Evolutionary conservation across 1,140 invertebrate species (phyloP), one percentile per base, ranked within the genome.

Genomic region (Chironomus tepperi): DNA sequence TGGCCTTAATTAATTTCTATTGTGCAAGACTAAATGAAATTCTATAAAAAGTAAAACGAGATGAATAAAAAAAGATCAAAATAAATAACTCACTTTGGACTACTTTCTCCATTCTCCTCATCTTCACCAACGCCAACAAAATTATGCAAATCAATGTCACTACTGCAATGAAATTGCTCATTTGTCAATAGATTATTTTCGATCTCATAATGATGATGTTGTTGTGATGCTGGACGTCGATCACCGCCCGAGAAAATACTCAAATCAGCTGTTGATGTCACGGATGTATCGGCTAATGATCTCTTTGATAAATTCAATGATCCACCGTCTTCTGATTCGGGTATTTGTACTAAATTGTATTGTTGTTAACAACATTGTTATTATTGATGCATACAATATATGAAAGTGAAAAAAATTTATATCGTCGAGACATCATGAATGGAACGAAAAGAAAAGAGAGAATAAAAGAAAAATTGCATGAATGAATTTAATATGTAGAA

Each of bases 251-350:
- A 93, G 81, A 93, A 90, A 70, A 92, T 90, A 75, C 90, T 92
- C 19, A 93, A 82, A 81, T 93, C 91, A 2, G 91, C 91, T 3
- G 91, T 93, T 10, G 92, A 93, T 0, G 91, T 93, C 18, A 92
- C 89, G 74, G 90, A 92, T 2, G 92, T 94, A 77, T 92, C 91
- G 12, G 91, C 91, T 43, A 94, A 84, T 34, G 91, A 93, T 19
- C 90, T 87, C 74, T 90, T 83, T 6, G 91, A 93, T 19, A 90
- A 89, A 74, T 86, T 86, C 12, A 79, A 83, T 16, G 75, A 75
- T 18, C 75, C 57, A 16, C 75, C 75, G 74, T 75, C 75, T 73
- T 75, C 75, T n/a, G 73, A 74, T 73, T 75, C 75, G 10, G 75
- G 75, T 24, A 75, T 43, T 57, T 57, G 47, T 57, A 57, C 47